Percentiles rank a stretch among this genome's conserved stretches.
Evolutionary conservation across 2,888 invertebrate genomes (phyloP).

Genomic region (Strigamia crassipes): DNA sequence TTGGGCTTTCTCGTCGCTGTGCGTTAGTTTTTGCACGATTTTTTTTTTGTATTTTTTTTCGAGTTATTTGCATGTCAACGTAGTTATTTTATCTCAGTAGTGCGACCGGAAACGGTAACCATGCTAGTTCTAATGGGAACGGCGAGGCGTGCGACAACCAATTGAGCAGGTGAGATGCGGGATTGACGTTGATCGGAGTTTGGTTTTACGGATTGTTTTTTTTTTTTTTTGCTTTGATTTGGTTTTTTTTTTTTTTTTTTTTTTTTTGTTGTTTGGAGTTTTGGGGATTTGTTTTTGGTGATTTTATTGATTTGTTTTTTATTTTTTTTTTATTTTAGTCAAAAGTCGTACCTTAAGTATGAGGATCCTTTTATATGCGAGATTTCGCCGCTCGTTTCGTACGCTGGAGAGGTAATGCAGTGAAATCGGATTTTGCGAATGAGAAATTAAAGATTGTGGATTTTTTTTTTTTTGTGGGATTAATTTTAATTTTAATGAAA

Average conservation of each 20-base stretch:
- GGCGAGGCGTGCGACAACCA: background rate
- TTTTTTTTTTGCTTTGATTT: background rate
- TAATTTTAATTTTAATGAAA: no score
- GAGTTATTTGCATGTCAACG: conserved; percentile 22
- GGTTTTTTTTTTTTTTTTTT: background rate
- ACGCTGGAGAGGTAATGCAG: conserved; percentile 75
- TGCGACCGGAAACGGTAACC: conserved; percentile 16
- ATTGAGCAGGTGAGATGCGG: background rate
- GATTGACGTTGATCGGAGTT: no score
- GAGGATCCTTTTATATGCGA: conserved; percentile 69
- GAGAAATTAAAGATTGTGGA: no score
- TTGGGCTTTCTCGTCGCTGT: background rate
- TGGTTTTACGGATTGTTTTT: background rate
- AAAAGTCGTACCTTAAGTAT: conserved; percentile 59
- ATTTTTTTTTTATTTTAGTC: conserved; percentile 56
- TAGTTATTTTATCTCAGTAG: conserved; percentile 30
- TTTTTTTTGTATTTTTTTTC: background rate
- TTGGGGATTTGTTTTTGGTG: no score
- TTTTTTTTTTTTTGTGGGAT: no score
- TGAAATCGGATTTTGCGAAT: background rate
- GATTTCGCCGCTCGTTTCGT: conserved; percentile 88
- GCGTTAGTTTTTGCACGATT: background rate
- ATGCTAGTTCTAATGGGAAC: background rate
- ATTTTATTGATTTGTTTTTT: conserved; percentile 11
- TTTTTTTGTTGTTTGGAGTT: no score